Base-by-base conservation (phyloP, 2,888 invertebrate species). In the Aricia artaxerxes region DNA sequence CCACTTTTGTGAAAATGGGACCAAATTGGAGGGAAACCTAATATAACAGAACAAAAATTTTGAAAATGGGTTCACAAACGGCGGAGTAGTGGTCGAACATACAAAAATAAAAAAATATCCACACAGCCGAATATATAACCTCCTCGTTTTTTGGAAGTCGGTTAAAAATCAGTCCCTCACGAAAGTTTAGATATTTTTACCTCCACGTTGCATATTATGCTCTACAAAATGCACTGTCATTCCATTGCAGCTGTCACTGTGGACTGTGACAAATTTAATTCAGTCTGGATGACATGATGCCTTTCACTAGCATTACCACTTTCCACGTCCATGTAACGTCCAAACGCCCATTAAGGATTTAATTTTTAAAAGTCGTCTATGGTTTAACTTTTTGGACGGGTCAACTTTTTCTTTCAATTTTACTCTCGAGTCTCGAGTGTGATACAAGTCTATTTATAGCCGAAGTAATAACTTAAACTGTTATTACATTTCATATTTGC, bases 261-360 rank as follows among this genome's bases (percentile, higher is more conserved):
- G 69, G 35, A 35, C 69, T 69, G 69, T 69, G 69, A 69, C 69
- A 35, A 69, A 69, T 69, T 69, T 69, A 57, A 76, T 57, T 76
- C 35, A 35, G 53, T 24, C 31, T 31, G 31, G 53, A 76, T 76
- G 76, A 76, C 76, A 53, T 76, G 13, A 53, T 53, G 44, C 13
- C 57, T 76, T 76, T 76, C 76, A 76, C 76, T 76, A 35, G 53
- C 57, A 57, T 53, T 53, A 57, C 53, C 53, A 76, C 76, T 76
- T 76, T 76, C 76, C 11, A 44, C 44, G 24, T 73, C 38, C 44
- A 53, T 76, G 53, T 53, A 53, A 76, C 57, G 31, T 53, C 35
- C 13, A 35, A 31, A 35, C 49, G 49, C 53, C 76, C 73, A 80
- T 60, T 77, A 80, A 73, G 82, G 79, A 77, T 73, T 79, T 69